Evolutionary conservation across 2,113 vertebrate genomes (phyloP), one percentile per base, ranked within the genome.

Genomic region (Struthidea cinerea): DNA sequence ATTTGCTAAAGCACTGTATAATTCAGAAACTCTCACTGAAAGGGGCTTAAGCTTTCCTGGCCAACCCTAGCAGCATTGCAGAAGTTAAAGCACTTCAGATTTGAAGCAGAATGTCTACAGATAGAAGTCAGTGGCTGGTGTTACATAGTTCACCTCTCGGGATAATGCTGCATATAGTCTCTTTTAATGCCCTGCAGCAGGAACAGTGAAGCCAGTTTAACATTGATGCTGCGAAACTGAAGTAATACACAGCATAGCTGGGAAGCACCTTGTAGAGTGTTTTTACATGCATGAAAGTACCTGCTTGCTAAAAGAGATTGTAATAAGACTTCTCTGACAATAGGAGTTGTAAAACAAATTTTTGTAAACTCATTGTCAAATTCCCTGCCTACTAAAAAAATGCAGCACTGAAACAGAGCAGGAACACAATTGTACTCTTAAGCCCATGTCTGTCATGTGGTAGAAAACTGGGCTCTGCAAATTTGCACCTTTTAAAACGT

Each of bases 61-160:
- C 20, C 30, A 79, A 2, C 6, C 9, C 14, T 37, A 26, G 59
- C 5, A 7, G 28, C 1, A 1, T 17, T 18, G 3, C 26, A 61
- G 26, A 69, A 18, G 21, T 78, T 69, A 47, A 69, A 60, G 16
- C 33, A 42, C 26, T 55, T 69, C 7, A 21, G 27, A 22, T 84
- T 42, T 61, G 14, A 93, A 87, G 33, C 9, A 57, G 16, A 69
- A 35, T 33, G 10, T 39, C 12, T 64, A 12, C 26, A 8, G 2
- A 4, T 37, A 46, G 7, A 61, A 81, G 24, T 42, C 33, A 78
- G 20, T 46, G 46, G 6, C 32, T 89, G 16, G 6, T 82, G 76
- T 65, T 70, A 2, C 1, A 33, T 47, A 42, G 23, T 70, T 94
- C 30, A 63, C 10, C 3, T 46, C 26, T 65, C 16, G 11, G 16